A percentile compares a stretch with the other conserved stretches of the same genome.
Conservation (phyloP, 2,888 invertebrate genomes). For the Argyresthia albistria region DNA sequence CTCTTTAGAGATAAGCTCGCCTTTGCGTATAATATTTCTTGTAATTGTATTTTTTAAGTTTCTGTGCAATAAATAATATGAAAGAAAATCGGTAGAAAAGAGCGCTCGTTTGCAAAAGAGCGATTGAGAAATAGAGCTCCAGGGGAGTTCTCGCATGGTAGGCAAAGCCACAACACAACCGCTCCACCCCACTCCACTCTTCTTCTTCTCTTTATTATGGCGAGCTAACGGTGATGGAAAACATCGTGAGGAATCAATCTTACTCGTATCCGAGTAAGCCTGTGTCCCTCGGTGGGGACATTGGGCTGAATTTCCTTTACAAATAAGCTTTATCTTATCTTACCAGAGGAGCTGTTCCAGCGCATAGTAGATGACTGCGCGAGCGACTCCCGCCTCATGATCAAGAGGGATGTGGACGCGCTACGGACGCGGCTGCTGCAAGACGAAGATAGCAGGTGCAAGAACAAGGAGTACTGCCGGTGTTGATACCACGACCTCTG, state of each 20-base stretch:
- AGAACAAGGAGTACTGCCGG: slow-evolving; percentile 22
- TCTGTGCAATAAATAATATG: too few relatives aligned
- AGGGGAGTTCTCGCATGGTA: too few relatives aligned
- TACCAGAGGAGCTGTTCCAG: slow-evolving; percentile 59
- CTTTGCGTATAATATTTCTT: too few relatives aligned
- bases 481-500: too few relatives aligned
- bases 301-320: background rate
- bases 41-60: too few relatives aligned
- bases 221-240: background rate
- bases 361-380: slow-evolving; percentile 61
- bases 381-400: slow-evolving; percentile 37
- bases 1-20: too few relatives aligned
- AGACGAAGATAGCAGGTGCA: slow-evolving; percentile 27
- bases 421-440: slow-evolving; percentile 34
- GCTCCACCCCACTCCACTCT: too few relatives aligned
- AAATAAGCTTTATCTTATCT: background rate
- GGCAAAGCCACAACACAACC: too few relatives aligned
- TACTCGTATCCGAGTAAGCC: background rate
- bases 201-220: too few relatives aligned
- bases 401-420: slow-evolving; percentile 45
- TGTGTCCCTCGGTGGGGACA: background rate
- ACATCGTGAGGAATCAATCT: background rate
- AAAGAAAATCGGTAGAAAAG: too few relatives aligned
- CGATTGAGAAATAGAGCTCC: too few relatives aligned
- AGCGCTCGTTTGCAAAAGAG: too few relatives aligned